These are phyloP conservation scores for Lagocephalus sceleratus DNA, from an alignment of 2,797 vertebrate genomes.

Conservation along the genomic window DNA sequence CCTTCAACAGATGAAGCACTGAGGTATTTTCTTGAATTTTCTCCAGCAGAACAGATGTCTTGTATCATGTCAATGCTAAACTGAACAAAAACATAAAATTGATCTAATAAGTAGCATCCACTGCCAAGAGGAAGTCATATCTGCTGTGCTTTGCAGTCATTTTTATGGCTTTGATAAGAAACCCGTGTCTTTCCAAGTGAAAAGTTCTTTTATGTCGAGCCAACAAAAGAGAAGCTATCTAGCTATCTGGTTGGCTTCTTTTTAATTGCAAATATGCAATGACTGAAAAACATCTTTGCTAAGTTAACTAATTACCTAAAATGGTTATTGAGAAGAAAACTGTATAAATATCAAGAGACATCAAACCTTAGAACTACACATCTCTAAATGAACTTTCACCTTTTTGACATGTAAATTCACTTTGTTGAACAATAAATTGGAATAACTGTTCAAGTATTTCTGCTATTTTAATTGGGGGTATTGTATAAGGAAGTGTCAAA, in stretches of 20 bases:
- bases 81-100: conserved; percentile 16
- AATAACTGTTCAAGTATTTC: conserved; percentile 5
- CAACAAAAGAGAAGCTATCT: not conserved
- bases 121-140: conserved; percentile 44
- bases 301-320: not conserved
- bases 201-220: conserved; percentile 21
- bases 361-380: conserved; percentile 2
- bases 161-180: conserved; percentile 56
- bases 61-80: conserved; percentile 27
- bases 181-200: conserved; percentile 38
- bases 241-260: not conserved
- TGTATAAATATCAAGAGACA: not conserved
- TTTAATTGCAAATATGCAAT: conserved; percentile 4
- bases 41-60: conserved; percentile 21
- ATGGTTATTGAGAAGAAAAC: conserved; percentile 10
- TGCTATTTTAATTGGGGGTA: conserved; percentile 26
- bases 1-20: conserved; percentile 21
- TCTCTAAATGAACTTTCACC: conserved; percentile 5
- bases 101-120: conserved; percentile 19
- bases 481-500: conserved; percentile 49
- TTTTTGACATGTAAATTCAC: not conserved
- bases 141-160: conserved; percentile 39
- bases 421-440: too few relatives aligned
- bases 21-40: conserved; percentile 27
- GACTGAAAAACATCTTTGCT: conserved; percentile 3